phyloP scores from a whole-genome alignment of 2,797 vertebrate genomes.

The Graptemys geographica region DNA sequence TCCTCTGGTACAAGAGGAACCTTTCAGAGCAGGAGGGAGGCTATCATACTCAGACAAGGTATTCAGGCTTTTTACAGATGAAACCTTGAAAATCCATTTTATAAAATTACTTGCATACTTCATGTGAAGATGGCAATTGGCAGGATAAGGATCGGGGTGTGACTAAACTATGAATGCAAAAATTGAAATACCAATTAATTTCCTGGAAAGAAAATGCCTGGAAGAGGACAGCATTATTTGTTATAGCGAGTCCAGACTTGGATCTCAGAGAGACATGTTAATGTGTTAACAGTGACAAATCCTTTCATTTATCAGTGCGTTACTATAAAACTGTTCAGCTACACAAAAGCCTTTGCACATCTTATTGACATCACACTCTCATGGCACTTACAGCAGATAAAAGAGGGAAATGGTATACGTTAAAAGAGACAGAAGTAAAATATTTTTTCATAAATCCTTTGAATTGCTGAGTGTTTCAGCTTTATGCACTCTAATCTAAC shows the following conservation, averaged over 20 bases:
- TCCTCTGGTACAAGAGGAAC: constrained; percentile 15
- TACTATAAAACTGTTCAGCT: constrained; percentile 56
- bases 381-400: constrained; percentile 34
- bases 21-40: not conserved
- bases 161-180: constrained; percentile 36
- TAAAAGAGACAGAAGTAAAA: constrained; percentile 49
- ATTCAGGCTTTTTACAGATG: not conserved
- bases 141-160: not conserved
- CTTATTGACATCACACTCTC: constrained; percentile 49
- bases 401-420: constrained; percentile 45
- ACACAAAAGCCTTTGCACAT: constrained; percentile 54
- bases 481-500: fast-evolving
- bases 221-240: not conserved
- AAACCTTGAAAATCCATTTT: constrained; percentile 4
- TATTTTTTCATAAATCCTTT: constrained; percentile 28
- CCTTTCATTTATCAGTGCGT: constrained; percentile 55
- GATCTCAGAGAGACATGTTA: constrained; percentile 56
- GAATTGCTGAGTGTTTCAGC: constrained; percentile 15
- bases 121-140: not conserved
- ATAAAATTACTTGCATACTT: not conserved
- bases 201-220: fast-evolving
- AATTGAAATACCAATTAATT: not conserved
- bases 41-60: constrained; percentile 4
- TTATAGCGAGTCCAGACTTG: constrained; percentile 39
- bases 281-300: constrained; percentile 49